Percentiles rank a stretch among this genome's conserved stretches.
Evolutionary conservation across 2,888 invertebrate species (phyloP).

Genomic region (Pseudolycoriella hygida): DNA sequence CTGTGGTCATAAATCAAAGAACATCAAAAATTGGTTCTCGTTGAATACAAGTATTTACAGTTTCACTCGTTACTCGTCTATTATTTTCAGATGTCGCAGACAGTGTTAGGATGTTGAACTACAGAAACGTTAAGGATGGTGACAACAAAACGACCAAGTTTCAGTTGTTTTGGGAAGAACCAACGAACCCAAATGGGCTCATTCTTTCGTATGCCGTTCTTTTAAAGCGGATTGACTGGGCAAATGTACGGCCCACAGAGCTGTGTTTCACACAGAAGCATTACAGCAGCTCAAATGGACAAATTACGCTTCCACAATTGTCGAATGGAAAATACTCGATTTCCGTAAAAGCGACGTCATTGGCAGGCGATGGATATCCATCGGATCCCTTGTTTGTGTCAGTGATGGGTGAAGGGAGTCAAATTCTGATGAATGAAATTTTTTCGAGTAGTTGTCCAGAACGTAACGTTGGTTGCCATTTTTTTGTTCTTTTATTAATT

Average conservation of each 20-base stretch:
- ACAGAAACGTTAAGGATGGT: slow-evolving; percentile 17
- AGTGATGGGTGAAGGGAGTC: too few species aligned
- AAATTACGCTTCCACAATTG: slow-evolving; percentile 20
- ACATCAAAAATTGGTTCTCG: slow-evolving; percentile 31
- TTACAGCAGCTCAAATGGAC: slow-evolving; percentile 29
- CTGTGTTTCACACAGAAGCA: slow-evolving; percentile 50
- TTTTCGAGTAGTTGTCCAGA: too few species aligned
- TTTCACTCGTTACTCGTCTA: slow-evolving; percentile 15
- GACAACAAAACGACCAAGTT: slow-evolving; percentile 36
- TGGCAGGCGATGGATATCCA: slow-evolving; percentile 63
- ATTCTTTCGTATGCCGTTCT: slow-evolving; percentile 71
- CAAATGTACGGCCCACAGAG: slow-evolving; percentile 32
- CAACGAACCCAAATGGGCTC: slow-evolving; percentile 70
- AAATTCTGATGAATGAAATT: too few species aligned
- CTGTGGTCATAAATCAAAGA: slow-evolving; percentile 30
- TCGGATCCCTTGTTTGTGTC: too few species aligned
- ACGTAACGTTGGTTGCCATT: too few species aligned
- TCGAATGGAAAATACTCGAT: slow-evolving; percentile 68
- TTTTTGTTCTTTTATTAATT: too few species aligned
- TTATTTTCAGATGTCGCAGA: slow-evolving; percentile 45
- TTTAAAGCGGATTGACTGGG: slow-evolving; percentile 47
- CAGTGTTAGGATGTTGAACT: slow-evolving; percentile 35
- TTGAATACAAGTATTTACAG: neutral
- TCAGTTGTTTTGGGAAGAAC: slow-evolving; percentile 63
- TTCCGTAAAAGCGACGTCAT: slow-evolving; percentile 54